Conservation (phyloP, 2,888 invertebrate genomes). For the Ceratothoa steindachneri region DNA sequence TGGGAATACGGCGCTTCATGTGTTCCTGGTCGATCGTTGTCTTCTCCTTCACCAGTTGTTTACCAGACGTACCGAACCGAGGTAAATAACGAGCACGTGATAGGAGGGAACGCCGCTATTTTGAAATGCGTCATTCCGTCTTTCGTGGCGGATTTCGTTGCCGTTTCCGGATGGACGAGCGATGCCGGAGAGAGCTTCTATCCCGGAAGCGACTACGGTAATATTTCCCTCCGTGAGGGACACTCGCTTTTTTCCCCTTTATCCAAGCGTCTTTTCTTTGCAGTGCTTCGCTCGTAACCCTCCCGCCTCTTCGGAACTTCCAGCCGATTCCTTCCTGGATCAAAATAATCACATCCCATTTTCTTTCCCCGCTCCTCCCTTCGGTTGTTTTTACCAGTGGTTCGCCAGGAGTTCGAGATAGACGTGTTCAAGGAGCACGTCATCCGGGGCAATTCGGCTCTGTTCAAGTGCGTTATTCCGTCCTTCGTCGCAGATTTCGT, state of each 20-base stretch:
- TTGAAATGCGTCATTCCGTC: slow-evolving; percentile 90
- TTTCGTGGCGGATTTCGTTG: slow-evolving; percentile 85
- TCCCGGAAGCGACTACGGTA: slow-evolving; percentile 54
- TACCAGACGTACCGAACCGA: slow-evolving; percentile 48
- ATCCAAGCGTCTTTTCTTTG: background rate
- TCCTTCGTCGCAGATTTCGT: slow-evolving; percentile 57
- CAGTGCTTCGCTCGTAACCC: background rate
- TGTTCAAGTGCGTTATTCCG: slow-evolving; percentile 82
- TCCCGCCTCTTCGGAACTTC: too few relatives aligned
- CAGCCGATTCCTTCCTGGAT: background rate
- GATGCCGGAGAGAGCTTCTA: slow-evolving; percentile 63
- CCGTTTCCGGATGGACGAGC: slow-evolving; percentile 72
- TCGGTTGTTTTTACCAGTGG: background rate
- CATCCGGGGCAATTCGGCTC: slow-evolving; percentile 79
- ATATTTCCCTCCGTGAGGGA: slow-evolving; percentile 3
- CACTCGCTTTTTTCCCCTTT: background rate
- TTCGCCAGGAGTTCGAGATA: slow-evolving; percentile 21
- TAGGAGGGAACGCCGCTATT: slow-evolving; percentile 83
- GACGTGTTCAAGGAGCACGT: slow-evolving; percentile 64
- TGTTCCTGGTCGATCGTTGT: too few relatives aligned
- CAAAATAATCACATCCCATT: background rate
- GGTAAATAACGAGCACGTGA: slow-evolving; percentile 87
- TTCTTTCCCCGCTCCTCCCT: too few relatives aligned
- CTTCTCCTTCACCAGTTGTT: slow-evolving; percentile 48
- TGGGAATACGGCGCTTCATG: too few relatives aligned